Evolutionary conservation across 2,113 vertebrate species (phyloP).

Genomic region (Hemiscyllium ocellatum): DNA sequence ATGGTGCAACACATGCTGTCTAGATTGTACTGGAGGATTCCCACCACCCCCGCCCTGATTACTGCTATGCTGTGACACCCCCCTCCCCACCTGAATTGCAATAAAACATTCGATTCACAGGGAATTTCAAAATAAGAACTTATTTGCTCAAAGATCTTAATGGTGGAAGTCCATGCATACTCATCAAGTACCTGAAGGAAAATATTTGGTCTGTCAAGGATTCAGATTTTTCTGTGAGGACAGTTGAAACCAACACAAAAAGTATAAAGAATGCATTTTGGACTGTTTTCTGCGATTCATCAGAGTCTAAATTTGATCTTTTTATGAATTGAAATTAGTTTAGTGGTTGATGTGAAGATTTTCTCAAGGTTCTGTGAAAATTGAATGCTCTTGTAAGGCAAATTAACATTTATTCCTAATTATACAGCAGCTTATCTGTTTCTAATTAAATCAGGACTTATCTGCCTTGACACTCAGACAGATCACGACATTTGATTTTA

Average conservation of each 20-base stretch:
- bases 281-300: not conserved
- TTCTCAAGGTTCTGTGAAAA: not conserved
- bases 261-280: not conserved
- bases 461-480: not conserved
- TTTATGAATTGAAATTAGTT: not conserved
- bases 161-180: not conserved
- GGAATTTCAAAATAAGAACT: not conserved
- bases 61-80: too few relatives aligned
- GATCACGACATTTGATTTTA: not conserved
- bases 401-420: constrained; percentile 14
- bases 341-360: not conserved
- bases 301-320: not conserved
- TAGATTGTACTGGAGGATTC: too few relatives aligned
- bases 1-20: too few relatives aligned
- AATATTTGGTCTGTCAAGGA: not conserved
- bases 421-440: not conserved
- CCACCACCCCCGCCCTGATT: too few relatives aligned
- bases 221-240: not conserved
- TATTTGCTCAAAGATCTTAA: not conserved
- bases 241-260: not conserved
- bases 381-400: not conserved
- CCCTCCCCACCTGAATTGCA: not conserved
- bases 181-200: not conserved
- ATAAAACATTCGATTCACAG: not conserved
- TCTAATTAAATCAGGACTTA: constrained; percentile 23